Evolutionary conservation across 2,888 invertebrate species (phyloP).

Genomic region (Helleia helle): DNA sequence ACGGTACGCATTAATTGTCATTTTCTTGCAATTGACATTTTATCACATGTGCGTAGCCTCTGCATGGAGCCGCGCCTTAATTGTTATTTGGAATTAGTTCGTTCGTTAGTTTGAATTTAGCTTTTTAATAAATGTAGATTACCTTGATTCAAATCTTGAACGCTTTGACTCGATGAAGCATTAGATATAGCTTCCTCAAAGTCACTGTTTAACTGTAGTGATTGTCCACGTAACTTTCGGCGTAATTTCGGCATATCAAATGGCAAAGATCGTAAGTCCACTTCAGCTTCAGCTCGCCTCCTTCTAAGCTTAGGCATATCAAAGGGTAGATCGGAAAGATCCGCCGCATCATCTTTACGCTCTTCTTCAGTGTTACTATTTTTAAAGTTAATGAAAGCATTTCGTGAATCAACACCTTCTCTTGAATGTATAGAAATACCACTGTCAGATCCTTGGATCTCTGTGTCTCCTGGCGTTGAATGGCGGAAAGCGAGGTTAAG

Average conservation of each 20-base stretch:
- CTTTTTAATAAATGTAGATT: slow-evolving; percentile 23
- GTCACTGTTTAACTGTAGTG: slow-evolving; percentile 73
- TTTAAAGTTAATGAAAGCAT: slow-evolving; percentile 76
- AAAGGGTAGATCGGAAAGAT: slow-evolving; percentile 87
- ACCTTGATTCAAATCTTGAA: slow-evolving; percentile 83
- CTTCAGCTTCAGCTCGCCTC: slow-evolving; percentile 81
- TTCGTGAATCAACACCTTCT: slow-evolving; percentile 82
- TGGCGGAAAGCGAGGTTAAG: slow-evolving; percentile 78
- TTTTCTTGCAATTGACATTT: too few relatives aligned
- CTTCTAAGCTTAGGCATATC: slow-evolving; percentile 91
- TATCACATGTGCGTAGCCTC: too few relatives aligned
- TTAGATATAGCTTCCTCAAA: slow-evolving; percentile 84
- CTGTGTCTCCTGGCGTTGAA: slow-evolving; percentile 78
- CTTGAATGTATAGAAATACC: slow-evolving; percentile 90
- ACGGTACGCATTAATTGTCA: too few relatives aligned
- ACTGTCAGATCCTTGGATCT: slow-evolving; percentile 90
- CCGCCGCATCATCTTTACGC: slow-evolving; percentile 73
- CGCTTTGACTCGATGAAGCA: slow-evolving; percentile 87
- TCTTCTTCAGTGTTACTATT: slow-evolving; percentile 70
- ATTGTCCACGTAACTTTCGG: slow-evolving; percentile 79
- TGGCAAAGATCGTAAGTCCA: slow-evolving; percentile 87
- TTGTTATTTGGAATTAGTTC: too few relatives aligned
- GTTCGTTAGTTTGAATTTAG: too few relatives aligned
- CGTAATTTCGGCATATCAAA: slow-evolving; percentile 94
- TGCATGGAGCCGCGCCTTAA: too few relatives aligned